Evolutionary conservation across 2,113 vertebrate species (phyloP), one percentile per base, ranked within the genome.

Genomic region (Pelecanus crispus): DNA sequence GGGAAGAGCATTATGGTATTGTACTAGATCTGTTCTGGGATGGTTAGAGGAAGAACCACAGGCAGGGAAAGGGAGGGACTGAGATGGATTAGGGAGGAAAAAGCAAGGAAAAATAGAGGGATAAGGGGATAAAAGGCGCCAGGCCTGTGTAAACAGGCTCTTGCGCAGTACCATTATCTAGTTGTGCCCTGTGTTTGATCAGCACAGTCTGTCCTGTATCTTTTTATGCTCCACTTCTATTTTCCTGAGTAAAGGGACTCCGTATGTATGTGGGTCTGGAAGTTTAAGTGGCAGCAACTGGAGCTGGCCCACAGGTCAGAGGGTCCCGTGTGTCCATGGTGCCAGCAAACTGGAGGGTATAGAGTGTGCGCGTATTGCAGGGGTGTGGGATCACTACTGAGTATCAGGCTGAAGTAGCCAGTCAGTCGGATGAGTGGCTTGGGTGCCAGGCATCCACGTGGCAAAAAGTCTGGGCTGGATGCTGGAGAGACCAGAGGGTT

Each of bases 341-440:
- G 70, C 7, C 56, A 85, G 24, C 9, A 71, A 81, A 85, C 26
- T 14, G 17, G 34, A 26, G 63, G 81, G 31, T 52, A 32, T 14
- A 55, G 50, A 32, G 13, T 38, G 4, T 42, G 24, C 26, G 17
- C 4, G 0, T 36, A 32, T n/a, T 65, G 22, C 26, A 24, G 0
- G 1, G 10, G 9, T 52, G 13, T 29, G 38, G 24, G 12, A 11
- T 75, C 42, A 18, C 18, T 50, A 7, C 13, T 4, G 1, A 22
- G 31, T 32, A 5, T 88, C 34, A 74, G 18, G 34, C 34, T 86
- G 26, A n/a, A 63, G 28, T 13, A 36, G 28, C 26, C 28, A 90
- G 70, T 1, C 1, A 74, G 20, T 9, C 13, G 2, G 45, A 20
- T 42, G n/a, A 82, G 14, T 50, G 29, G 6, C 50, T 45, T 79